These are phyloP conservation scores for Formica exsecta DNA, from an alignment of 1,140 invertebrate genomes.

Conservation along the genomic window DNA sequence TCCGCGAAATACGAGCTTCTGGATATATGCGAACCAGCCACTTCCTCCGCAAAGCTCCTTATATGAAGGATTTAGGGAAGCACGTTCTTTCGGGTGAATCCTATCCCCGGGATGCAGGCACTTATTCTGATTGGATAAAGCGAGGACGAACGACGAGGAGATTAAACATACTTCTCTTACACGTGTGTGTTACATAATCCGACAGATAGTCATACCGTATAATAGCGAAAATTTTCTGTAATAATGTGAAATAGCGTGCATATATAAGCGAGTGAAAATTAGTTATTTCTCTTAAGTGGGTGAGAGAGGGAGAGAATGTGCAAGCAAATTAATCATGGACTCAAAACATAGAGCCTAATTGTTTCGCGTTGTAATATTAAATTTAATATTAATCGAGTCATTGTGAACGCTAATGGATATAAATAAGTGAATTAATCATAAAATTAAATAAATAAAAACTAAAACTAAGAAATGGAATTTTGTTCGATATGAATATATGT, in stretches of 20 bases:
- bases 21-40: constrained; percentile 21
- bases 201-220: constrained; percentile 5
- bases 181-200: constrained; percentile 50
- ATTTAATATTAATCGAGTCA: background rate
- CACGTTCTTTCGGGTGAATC: constrained; percentile 29
- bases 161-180: constrained; percentile 47
- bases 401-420: background rate
- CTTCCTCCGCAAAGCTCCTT: constrained; percentile 34
- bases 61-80: constrained; percentile 23
- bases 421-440: constrained; percentile 13
- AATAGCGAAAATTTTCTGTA: constrained; percentile 51
- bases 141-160: constrained; percentile 33
- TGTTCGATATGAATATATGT: background rate
- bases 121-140: constrained; percentile 54
- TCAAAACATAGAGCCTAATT: background rate
- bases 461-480: background rate
- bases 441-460: background rate
- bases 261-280: background rate
- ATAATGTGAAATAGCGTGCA: constrained; percentile 18
- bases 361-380: background rate
- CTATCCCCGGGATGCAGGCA: constrained; percentile 37
- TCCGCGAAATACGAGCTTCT: constrained; percentile 6
- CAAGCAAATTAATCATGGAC: background rate
- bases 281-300: background rate
- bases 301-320: background rate